Evolutionary conservation across 35 echinoderm and acorn worm species (phyloP), one percentile per base, ranked within the genome.

Genomic region (Stichopus chloronotus): DNA sequence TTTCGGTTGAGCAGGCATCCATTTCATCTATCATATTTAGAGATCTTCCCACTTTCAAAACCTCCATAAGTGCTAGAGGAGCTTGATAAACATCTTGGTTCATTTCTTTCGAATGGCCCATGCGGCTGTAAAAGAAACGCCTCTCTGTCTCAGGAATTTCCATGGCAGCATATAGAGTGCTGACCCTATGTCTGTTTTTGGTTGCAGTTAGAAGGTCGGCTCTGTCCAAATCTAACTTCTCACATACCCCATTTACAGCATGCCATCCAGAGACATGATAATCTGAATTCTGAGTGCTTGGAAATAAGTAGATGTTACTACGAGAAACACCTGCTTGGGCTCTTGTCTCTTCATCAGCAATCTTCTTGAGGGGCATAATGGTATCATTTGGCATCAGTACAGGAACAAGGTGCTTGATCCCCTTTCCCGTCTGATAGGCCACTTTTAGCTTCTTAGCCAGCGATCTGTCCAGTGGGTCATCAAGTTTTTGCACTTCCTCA

Each of bases 211-310:
- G 16, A 16, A 53, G 58, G 8, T 85, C 4, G 2, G 23, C 11
- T 25, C 90, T 72, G 9, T 85, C 22, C 53, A 94, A 25, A 30
- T 57, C 20, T 8, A 91, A 19, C 93, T 91, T 56, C 5, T 82
- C 55, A 60, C 76, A 83, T 21, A 91, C 80, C 9, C 20, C 58
- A 52, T 72, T 68, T 7, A 91, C 57, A 19, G 93, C 93, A 94
- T 94, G 93, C 93, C 88, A 94, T 22, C 93, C 93, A 23, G 78
- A 91, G 6, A 94, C 88, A 77, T 94, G 93, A 56, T 16, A 54
- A 4, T 55, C 4, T 23, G 87, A 90, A 7, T 63, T 25, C 19
- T 76, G 53, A 53, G 84, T 88, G 59, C 86, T 94, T 76, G 93
- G 20, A 53, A 83, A 57, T 17, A 83, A 8, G 19, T 85, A 85